These are phyloP conservation scores for Misgurnus mizolepis DNA, from an alignment of 2,113 vertebrate species.

Conservation along the genomic window DNA sequence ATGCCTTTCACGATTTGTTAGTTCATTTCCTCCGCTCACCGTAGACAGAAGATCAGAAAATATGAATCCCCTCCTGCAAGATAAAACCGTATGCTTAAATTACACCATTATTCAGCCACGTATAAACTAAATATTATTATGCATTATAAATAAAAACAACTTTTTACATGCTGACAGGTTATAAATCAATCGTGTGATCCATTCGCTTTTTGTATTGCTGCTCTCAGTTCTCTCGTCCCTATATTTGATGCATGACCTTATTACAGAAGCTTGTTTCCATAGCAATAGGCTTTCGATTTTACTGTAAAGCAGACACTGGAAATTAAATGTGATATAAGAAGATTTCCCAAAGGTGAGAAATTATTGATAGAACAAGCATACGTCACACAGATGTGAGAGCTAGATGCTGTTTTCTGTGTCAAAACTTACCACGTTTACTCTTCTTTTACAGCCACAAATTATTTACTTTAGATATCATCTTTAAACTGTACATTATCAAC, in stretches of 20 bases:
- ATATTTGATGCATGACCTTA: conserved; percentile 46
- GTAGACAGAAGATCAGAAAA: conserved; percentile 22
- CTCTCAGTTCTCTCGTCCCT: conserved; percentile 26
- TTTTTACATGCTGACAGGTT: conserved; percentile 28
- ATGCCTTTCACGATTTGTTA: conserved; percentile 23
- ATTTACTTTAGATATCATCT: not conserved
- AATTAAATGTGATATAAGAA: conserved; percentile 49
- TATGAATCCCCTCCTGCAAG: conserved; percentile 28
- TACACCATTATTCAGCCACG: conserved; percentile 13
- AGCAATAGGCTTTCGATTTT: conserved; percentile 48
- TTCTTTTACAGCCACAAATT: not conserved
- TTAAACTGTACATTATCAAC: not conserved
- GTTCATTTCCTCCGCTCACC: conserved; percentile 15
- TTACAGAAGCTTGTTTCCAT: conserved; percentile 53
- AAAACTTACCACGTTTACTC: not conserved
- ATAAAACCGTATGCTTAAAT: conserved; percentile 21
- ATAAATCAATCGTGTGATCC: conserved; percentile 41
- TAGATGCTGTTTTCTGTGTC: conserved; percentile 5
- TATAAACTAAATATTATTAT: not conserved
- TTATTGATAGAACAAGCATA: conserved; percentile 44
- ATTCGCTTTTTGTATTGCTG: conserved; percentile 40
- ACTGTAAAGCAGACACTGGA: conserved; percentile 48
- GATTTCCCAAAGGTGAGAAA: conserved; percentile 31
- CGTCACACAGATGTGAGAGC: not conserved
- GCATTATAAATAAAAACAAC: not conserved